Evolutionary conservation across 2,113 vertebrate species (phyloP), one percentile per base, ranked within the genome.

Genomic region (Ardeotis arabs): DNA sequence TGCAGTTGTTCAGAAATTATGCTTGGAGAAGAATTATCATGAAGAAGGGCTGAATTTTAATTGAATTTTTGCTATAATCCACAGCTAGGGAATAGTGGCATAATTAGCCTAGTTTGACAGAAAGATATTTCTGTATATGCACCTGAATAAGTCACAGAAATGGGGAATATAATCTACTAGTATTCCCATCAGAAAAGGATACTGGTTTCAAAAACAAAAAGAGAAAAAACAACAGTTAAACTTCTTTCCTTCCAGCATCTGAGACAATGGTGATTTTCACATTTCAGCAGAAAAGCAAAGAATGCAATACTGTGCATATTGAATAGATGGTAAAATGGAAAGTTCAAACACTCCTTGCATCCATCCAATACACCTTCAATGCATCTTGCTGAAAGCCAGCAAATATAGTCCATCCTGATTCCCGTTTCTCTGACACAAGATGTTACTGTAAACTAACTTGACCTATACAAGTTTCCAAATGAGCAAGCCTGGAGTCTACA

Each of bases 21-120:
- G 7, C 45, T 86, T 27, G 13, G 91, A 83, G 28, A 44, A 44
- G 41, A 44, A 44, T 44, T 70, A 24, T 62, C 14, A 35, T 9
- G 44, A 82, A 62, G 83, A 86, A 72, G 39, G 27, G 29, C 13
- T 79, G 47, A 68, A 53, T 58, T 90, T 82, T 93, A 87, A 94
- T 66, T 79, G 90, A 85, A 22, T 86, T 85, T 91, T 60, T 76
- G 6, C 45, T 91, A 4, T 75, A 68, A 83, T 68, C 39, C 64
- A 49, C 55, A 85, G 4, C 79, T 81, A 67, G 90, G 92, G 82
- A 95, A 79, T 90, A 75, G 64, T 52, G 56, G 14, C n/a, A 63
- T 91, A 92, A 93, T 93, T 94, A 90, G 85, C 66, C n/a, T 31
- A 74, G 33, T 87, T 82, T 95, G 82, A 53, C 63, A 69, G 3